Evolutionary conservation across 2,113 vertebrate genomes (phyloP), one percentile per base, ranked within the genome.

Genomic region (Dicentrarchus labrax): DNA sequence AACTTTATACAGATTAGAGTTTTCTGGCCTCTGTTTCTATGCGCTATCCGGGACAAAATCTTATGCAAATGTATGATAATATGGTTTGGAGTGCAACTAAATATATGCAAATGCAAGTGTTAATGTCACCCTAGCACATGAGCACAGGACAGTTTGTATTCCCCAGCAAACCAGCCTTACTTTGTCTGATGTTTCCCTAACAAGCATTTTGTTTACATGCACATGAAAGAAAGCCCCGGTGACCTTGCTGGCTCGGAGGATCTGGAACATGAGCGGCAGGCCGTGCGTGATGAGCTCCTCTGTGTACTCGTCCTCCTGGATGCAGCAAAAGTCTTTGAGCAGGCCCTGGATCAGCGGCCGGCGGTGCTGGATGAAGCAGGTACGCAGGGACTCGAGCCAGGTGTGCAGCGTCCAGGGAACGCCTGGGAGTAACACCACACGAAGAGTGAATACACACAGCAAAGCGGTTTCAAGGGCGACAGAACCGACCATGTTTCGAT

Each of bases 371-470:
- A 92, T 69, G 82, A 95, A 95, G 72, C 95, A 93, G 72, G 94
- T 95, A 12, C 93, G 91, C 89, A 96, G 93, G 77, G 95, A 95
- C 92, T 96, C 94, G 59, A 96, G 93, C 96, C 96, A 96, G 53
- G 95, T 95, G 89, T 96, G 96, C 83, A 96, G 94, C 16, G 95
- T 96, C 96, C 96, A 96, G 62, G 95, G 95, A 72, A 96, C 95
- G 45, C 95, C 95, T 96, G 93, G 82, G 81, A 83, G 87, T 41
- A 72, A n/a, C 70, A 73, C 5, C 73, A 83, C 76, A 39, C 0
- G 15, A 3, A 86, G 57, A 62, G 80, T 93, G 66, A 91, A 90
- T 88, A 93, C 82, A 78, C 36, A 60, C 54, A 41, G 43, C 21
- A 4, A 38, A 62, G 39, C 15, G 0, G 47, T 13, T 39, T 78